Percentiles rank a stretch among this genome's conserved stretches.
phyloP scores from a whole-genome alignment of 2,113 vertebrate genomes.

The Rhea americana region DNA sequence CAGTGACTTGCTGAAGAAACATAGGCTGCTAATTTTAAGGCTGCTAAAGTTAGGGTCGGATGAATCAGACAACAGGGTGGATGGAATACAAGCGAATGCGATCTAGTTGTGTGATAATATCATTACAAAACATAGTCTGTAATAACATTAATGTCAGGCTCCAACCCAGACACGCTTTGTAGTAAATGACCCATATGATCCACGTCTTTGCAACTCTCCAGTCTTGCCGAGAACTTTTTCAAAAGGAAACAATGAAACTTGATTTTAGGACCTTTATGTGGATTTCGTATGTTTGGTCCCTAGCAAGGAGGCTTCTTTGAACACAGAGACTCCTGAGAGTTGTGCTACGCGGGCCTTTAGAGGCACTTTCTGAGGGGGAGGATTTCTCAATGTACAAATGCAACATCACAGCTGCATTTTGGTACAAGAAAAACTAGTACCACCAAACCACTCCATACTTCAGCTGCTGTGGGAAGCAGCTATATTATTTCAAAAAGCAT shows the following conservation, averaged over 20 bases:
- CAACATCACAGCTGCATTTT: neutral
- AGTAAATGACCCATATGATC: neutral
- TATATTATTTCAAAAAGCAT: neutral
- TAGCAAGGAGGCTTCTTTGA: neutral
- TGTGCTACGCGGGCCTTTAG: neutral
- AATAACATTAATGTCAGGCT: neutral
- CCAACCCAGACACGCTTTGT: fast-evolving
- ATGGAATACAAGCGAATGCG: neutral
- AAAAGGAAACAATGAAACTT: neutral
- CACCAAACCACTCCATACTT: neutral
- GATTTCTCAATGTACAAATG: neutral
- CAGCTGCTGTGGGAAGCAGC: neutral
- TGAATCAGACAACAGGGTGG: neutral
- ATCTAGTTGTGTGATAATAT: neutral
- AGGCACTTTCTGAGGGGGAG: neutral
- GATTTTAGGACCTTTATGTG: neutral
- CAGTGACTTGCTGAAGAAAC: neutral
- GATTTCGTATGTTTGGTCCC: neutral
- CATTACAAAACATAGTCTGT: neutral
- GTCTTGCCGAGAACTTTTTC: neutral
- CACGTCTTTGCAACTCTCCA: neutral
- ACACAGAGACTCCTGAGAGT: fast-evolving
- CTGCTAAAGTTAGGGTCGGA: neutral
- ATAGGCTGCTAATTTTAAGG: neutral
- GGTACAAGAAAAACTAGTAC: neutral